These are phyloP conservation scores for Graphium colonna DNA, from an alignment of 2,888 invertebrate species.

Conservation along the genomic window DNA sequence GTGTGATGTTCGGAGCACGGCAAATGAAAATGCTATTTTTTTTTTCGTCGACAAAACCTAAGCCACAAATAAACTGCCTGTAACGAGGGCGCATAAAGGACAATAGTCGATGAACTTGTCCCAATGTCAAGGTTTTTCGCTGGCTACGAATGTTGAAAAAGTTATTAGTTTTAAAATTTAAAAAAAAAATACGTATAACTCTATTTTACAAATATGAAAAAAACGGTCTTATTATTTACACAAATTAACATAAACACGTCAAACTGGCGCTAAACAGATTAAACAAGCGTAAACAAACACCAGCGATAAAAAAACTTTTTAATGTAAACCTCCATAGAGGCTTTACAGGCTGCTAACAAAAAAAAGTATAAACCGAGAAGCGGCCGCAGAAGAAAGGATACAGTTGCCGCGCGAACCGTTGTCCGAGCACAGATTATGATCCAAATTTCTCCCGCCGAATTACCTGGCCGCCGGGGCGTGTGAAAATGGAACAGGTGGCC, in stretches of 20 bases:
- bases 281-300: slow-evolving; percentile 13
- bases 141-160: not conserved
- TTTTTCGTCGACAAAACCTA: slow-evolving; percentile 9
- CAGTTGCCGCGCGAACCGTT: slow-evolving; percentile 51
- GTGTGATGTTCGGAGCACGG: slow-evolving; percentile 40
- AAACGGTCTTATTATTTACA: no score
- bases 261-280: slow-evolving; percentile 6
- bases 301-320: slow-evolving; percentile 13
- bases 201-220: no score
- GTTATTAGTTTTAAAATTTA: no score
- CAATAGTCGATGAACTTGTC: not conserved
- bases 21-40: slow-evolving; percentile 24
- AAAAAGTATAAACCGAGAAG: slow-evolving; percentile 29
- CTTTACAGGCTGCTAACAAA: slow-evolving; percentile 33
- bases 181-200: no score
- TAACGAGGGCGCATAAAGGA: not conserved
- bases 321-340: slow-evolving; percentile 3
- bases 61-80: not conserved
- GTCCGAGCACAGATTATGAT: slow-evolving; percentile 44
- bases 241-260: no score
- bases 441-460: slow-evolving; percentile 43
- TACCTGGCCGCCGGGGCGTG: slow-evolving; percentile 71
- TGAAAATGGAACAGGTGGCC: slow-evolving; percentile 76
- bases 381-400: slow-evolving; percentile 57
- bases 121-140: not conserved